phyloP scores from a whole-genome alignment of 2,797 vertebrate species.

The Chelonia mydas region DNA sequence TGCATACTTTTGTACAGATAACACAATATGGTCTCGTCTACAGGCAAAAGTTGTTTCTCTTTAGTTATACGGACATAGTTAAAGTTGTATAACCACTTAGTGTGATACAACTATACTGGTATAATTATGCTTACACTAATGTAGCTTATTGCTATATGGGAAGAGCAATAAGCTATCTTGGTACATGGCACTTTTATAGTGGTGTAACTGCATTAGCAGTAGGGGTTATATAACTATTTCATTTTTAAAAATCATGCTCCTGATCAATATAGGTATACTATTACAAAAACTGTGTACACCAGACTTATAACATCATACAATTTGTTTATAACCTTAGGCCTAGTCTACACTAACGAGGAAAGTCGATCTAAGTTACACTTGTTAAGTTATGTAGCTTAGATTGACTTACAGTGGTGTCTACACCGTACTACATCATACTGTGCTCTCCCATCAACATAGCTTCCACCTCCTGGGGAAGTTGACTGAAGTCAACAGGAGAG shows the following conservation, averaged over 20 bases:
- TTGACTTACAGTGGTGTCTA: no score
- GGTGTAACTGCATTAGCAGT: not conserved
- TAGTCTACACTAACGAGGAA: no score
- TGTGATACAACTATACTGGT: not conserved
- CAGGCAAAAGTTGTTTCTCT: not conserved
- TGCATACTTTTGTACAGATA: not conserved
- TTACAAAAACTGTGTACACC: not conserved
- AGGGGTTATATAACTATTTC: not conserved
- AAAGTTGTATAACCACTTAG: not conserved
- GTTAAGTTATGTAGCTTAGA: no score
- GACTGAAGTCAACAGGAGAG: no score
- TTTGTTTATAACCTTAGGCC: not conserved
- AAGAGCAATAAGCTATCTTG: not conserved
- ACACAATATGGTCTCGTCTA: not conserved
- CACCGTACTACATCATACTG: no score
- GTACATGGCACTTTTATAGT: rapidly evolving
- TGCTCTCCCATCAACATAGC: no score
- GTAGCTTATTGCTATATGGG: not conserved
- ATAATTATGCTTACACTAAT: not conserved
- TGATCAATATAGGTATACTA: not conserved
- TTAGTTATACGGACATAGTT: not conserved
- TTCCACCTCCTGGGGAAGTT: no score
- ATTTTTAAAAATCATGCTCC: not conserved
- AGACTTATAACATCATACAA: not conserved
- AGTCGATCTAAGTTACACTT: no score